A percentile compares a stretch with the other conserved stretches of the same genome.
These are phyloP conservation scores for Podarcis siculus DNA, from an alignment of 2,797 vertebrate genomes.

Conservation along the genomic window DNA sequence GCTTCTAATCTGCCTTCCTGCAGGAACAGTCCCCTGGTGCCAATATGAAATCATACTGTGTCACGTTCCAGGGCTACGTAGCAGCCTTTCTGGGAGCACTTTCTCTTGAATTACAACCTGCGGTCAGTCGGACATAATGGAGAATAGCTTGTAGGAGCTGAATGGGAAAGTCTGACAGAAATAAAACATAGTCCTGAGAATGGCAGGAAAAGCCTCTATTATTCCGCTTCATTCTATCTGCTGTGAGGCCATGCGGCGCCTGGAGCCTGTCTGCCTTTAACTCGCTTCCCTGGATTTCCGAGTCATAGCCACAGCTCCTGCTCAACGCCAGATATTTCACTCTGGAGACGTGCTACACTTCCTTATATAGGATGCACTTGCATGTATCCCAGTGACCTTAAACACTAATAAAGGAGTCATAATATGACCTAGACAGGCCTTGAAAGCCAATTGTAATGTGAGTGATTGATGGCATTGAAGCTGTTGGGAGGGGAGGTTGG, in stretches of 20 bases:
- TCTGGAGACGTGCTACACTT: slow-evolving; percentile 83
- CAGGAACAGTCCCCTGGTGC: slow-evolving; percentile 68
- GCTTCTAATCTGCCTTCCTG: slow-evolving; percentile 77
- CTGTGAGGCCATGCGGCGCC: slow-evolving; percentile 79
- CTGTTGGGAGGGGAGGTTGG: slow-evolving; percentile 26
- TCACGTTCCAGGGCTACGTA: slow-evolving; percentile 43
- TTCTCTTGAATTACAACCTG: slow-evolving; percentile 60
- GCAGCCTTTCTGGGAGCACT: slow-evolving; percentile 47
- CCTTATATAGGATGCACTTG: slow-evolving; percentile 93
- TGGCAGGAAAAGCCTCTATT: slow-evolving; percentile 87
- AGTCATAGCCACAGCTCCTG: slow-evolving; percentile 77
- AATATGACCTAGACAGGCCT: slow-evolving; percentile 81
- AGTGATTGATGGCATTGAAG: slow-evolving; percentile 55
- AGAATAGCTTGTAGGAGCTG: slow-evolving; percentile 57
- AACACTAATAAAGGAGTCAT: slow-evolving; percentile 88
- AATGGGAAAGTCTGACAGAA: slow-evolving; percentile 79
- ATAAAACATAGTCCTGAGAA: slow-evolving; percentile 82
- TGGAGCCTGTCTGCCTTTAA: slow-evolving; percentile 82
- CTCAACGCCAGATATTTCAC: slow-evolving; percentile 86
- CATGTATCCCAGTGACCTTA: slow-evolving; percentile 88
- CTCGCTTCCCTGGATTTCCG: slow-evolving; percentile 88
- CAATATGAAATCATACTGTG: slow-evolving; percentile 18
- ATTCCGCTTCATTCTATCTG: slow-evolving; percentile 83
- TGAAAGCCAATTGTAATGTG: slow-evolving; percentile 61
- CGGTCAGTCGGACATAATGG: slow-evolving; percentile 55